phyloP scores from a whole-genome alignment of 2,113 vertebrate species.

The Genyomyrus donnyi region DNA sequence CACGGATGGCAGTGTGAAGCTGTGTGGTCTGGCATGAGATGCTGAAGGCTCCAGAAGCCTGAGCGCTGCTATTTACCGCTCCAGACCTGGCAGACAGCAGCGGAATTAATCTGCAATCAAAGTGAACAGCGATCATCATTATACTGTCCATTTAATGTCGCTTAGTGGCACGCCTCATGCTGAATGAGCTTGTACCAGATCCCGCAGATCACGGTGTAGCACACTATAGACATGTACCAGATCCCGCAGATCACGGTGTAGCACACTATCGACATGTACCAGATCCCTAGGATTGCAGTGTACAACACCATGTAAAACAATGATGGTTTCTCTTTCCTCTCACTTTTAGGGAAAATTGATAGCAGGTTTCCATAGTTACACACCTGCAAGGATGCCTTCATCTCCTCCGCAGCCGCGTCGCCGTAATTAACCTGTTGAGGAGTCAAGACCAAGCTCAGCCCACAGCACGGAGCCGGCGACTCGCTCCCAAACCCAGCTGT shows the following conservation, averaged over 20 bases:
- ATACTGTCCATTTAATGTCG: not conserved
- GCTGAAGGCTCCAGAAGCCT: not conserved
- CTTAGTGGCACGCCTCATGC: not conserved
- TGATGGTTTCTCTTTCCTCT: not conserved
- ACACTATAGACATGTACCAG: not conserved
- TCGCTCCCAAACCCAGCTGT: not conserved
- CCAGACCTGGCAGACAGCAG: not conserved
- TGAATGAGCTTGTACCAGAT: not conserved
- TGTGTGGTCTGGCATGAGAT: not conserved
- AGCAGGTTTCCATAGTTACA: constrained; percentile 9
- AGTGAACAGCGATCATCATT: not conserved
- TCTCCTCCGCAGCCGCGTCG: not conserved
- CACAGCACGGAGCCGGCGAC: not conserved
- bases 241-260: not conserved
- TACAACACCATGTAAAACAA: not conserved
- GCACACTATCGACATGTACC: not conserved
- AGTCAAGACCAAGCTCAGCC: not conserved
- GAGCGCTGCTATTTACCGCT: not conserved
- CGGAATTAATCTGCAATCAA: not conserved
- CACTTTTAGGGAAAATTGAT: not conserved
- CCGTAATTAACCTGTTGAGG: not conserved
- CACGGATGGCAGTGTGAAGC: not conserved
- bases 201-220: not conserved
- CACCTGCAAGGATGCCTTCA: not conserved
- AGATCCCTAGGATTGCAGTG: not conserved